Conservation (phyloP, 2,888 invertebrate species). For the Ormia ochracea region DNA sequence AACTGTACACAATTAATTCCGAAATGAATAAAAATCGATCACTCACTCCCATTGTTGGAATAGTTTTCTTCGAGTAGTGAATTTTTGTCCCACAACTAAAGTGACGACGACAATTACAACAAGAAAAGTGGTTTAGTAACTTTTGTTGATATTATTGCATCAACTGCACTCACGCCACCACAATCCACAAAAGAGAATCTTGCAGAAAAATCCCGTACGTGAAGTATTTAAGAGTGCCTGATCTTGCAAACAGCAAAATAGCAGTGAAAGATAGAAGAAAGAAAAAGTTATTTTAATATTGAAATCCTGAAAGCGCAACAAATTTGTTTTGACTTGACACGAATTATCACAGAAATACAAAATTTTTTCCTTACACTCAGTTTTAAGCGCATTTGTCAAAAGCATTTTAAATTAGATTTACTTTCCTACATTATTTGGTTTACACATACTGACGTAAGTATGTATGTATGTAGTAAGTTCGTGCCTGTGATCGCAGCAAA, state of each 20-base stretch:
- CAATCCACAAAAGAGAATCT: constrained; percentile 15
- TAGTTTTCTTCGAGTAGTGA: constrained; percentile 21
- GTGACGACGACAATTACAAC: constrained; percentile 22
- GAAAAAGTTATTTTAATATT: constrained; percentile 43
- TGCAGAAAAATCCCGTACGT: background rate
- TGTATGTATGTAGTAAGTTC: too few relatives aligned
- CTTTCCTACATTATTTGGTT: background rate
- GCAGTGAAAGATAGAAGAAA: constrained; percentile 8
- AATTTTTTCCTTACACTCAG: background rate
- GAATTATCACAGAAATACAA: constrained; percentile 48
- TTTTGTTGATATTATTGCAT: constrained; percentile 42
- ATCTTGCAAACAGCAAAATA: background rate
- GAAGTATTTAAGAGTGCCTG: background rate
- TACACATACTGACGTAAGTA: too few relatives aligned
- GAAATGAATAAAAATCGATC: background rate
- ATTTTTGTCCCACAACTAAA: constrained; percentile 45
- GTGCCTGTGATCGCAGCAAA: too few relatives aligned
- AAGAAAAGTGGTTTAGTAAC: constrained; percentile 52
- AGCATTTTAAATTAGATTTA: background rate
- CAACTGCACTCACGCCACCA: constrained; percentile 29
- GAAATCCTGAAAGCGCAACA: constrained; percentile 58
- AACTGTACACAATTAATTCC: background rate
- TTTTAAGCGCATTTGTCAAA: background rate
- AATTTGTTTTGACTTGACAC: constrained; percentile 60
- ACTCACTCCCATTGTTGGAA: background rate